Evolutionary conservation across 2,113 vertebrate genomes (phyloP).

Genomic region (Mola mola): DNA sequence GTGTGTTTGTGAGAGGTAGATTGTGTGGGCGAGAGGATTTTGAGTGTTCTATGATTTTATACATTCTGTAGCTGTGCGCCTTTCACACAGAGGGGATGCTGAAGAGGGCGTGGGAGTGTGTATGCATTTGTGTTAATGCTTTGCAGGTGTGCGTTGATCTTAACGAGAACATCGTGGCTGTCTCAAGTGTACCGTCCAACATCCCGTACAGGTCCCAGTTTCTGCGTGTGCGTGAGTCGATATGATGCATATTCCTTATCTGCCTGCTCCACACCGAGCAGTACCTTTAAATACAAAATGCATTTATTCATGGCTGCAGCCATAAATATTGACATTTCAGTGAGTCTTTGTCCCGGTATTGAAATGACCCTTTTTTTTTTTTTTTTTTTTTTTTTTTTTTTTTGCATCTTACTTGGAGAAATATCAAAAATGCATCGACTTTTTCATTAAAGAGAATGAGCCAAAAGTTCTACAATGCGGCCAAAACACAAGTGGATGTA

Average conservation of each 20-base stretch:
- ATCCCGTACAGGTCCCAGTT: neutral
- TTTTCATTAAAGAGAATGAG: too few species aligned
- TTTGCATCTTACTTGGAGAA: too few species aligned
- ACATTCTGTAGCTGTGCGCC: constrained; percentile 46
- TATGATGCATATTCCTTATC: neutral
- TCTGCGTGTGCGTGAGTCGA: neutral
- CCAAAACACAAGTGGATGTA: too few species aligned
- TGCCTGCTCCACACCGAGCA: neutral
- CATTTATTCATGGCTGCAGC: neutral
- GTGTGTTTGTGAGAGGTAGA: constrained; percentile 16
- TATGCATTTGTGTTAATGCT: constrained; percentile 15
- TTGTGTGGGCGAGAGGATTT: constrained; percentile 31
- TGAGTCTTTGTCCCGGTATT: too few species aligned
- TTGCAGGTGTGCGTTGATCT: constrained; percentile 14
- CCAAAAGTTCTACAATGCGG: too few species aligned
- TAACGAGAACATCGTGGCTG: constrained; percentile 3
- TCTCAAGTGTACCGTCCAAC: constrained; percentile 11
- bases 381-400: too few species aligned
- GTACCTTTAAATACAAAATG: neutral
- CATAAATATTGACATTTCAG: too few species aligned
- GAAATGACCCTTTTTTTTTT: too few species aligned
- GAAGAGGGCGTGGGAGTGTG: constrained; percentile 16
- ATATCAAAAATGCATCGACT: too few species aligned
- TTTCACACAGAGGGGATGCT: constrained; percentile 21
- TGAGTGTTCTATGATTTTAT: constrained; percentile 44